Conservation (phyloP, 1,140 invertebrate species). For the Euura saliciscinereae region DNA sequence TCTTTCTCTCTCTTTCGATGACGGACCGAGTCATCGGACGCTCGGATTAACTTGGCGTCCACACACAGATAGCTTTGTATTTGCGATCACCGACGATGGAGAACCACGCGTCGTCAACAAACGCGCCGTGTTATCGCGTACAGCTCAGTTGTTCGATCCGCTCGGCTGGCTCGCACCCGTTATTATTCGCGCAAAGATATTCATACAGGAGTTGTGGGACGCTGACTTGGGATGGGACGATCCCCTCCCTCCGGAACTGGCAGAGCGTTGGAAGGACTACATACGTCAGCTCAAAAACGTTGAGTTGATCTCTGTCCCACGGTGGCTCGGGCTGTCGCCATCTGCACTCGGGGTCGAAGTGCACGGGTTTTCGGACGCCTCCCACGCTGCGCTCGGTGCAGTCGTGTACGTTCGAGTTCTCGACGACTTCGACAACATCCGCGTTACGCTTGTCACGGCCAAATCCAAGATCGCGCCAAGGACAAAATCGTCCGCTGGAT, state of each 20-base stretch:
- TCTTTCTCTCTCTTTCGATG: conserved; percentile 22
- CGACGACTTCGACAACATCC: conserved; percentile 16
- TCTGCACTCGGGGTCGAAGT: conserved; percentile 23
- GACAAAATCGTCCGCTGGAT: background rate
- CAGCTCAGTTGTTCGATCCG: conserved; percentile 31
- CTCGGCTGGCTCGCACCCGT: conserved; percentile 38
- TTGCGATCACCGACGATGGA: background rate
- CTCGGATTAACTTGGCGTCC: conserved; percentile 12
- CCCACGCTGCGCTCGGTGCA: conserved; percentile 34
- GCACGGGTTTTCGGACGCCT: conserved; percentile 44
- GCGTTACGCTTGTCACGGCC: background rate
- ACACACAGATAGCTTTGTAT: too few relatives aligned
- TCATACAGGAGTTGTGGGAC: conserved; percentile 42
- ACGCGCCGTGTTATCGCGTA: conserved; percentile 20
- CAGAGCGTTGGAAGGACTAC: conserved; percentile 27
- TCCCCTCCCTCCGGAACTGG: conserved; percentile 24
- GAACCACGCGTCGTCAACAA: background rate
- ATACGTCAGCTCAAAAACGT: conserved; percentile 15
- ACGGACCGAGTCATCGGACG: too few relatives aligned
- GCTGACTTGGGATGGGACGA: conserved; percentile 42
- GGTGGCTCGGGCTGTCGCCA: conserved; percentile 17
- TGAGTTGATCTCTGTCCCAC: conserved; percentile 20
- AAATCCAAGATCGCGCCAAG: background rate
- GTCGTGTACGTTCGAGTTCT: conserved; percentile 29
- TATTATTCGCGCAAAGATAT: conserved; percentile 35